Conservation (phyloP, 2,888 invertebrate genomes). For the Sceliomorpha sp. region DNA sequence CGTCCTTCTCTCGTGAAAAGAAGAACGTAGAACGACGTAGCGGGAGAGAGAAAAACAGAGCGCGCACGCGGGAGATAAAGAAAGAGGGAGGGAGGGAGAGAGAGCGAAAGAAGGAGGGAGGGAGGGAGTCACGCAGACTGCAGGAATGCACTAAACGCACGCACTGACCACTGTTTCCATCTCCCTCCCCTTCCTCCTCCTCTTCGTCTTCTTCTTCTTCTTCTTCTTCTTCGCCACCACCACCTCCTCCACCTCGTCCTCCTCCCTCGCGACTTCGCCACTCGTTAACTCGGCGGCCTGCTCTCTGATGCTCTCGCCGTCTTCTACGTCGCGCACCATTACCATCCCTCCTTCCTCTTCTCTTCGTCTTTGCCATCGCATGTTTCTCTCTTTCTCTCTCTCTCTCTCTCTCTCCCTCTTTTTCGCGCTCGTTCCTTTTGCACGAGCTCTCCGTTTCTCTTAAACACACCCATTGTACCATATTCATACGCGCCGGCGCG, state of each 20-base stretch:
- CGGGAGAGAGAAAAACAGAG: too few relatives aligned
- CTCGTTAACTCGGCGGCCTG: conserved; percentile 71
- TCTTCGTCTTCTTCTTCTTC: conserved; percentile 27
- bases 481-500: conserved; percentile 20
- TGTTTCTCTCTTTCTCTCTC: conserved; percentile 33
- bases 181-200: conserved; percentile 31
- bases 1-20: conserved; percentile 15
- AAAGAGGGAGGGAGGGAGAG: conserved; percentile 10
- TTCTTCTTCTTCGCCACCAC: conserved; percentile 63
- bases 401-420: conserved; percentile 7
- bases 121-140: conserved; percentile 63
- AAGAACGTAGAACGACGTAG: too few relatives aligned
- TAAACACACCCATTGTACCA: conserved; percentile 10
- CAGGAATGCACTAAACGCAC: conserved; percentile 75
- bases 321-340: conserved; percentile 4
- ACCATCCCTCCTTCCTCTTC: conserved; percentile 41
- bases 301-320: conserved; percentile 1
- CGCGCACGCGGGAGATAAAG: conserved; percentile 11
- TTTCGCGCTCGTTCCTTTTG: too few relatives aligned
- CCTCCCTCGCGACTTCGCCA: conserved; percentile 65
- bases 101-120: conserved; percentile 22
- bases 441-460: conserved; percentile 13
- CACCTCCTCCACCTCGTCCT: conserved; percentile 54
- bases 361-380: too few relatives aligned
- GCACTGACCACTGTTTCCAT: conserved; percentile 68